Base-by-base conservation (phyloP, 2,113 vertebrate species). In the Platichthys flesus region DNA sequence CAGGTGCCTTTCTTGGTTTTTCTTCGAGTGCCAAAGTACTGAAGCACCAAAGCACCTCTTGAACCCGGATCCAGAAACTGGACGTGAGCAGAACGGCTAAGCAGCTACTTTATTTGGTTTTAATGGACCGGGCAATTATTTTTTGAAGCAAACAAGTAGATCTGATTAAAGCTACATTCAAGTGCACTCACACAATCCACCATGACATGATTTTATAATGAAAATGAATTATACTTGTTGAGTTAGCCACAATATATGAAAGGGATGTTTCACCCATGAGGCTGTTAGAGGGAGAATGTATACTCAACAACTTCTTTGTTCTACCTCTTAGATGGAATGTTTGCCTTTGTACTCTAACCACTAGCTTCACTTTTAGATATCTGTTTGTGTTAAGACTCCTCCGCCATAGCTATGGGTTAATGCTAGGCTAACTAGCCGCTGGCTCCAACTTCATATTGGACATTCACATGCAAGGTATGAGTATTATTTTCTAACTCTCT, bases 1-100 rank as follows among this genome's bases (percentile, higher is more conserved):
- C 88, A 89, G 88, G 82, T 92, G 77, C 35, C 14, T 51, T 64
- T 71, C 66, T 71, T 71, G 62, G 10, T 65, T 40, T 31, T 14
- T 23, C 24, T 45, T 21, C 1, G 0, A 47, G 58, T 51, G 51
- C 61, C 6, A 31, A 31, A 31, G 31, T 5, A 7, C 31, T 45
- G 79, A 66, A 28, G 31, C 6, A 1, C 31, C 45, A 81, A 68
- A 65, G 35, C 18, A 52, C 20, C 49, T 77, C 67, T 49, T 2
- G 9, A 71, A 74, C 75, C 76, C 54, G 64, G 70, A 72, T 58
- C 74, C 47, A 54, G 63, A 78, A 72, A 26, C 5, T 0, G 21
- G 65, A 82, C 9, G 23, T 47, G 58, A 26, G 18, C 40, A 35
- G 49, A 75, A 76, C 78, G 67, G 35, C 56, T 24, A 51, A 83